Conservation (phyloP, 2,113 vertebrate genomes). For the Malurus cyaneus region DNA sequence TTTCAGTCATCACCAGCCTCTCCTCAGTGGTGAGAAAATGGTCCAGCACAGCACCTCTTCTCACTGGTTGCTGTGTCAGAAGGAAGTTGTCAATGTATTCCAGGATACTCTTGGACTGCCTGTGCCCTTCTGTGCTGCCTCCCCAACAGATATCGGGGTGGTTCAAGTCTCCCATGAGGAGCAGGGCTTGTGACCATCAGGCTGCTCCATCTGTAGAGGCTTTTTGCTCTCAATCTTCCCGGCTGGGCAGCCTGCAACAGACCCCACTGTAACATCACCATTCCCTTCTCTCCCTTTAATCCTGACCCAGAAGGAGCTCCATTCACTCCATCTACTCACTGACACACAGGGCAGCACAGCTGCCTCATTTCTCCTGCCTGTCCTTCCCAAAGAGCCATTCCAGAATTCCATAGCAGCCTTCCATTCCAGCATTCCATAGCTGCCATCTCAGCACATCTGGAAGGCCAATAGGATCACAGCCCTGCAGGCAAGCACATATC, state of each 20-base stretch:
- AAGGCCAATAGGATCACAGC: neutral
- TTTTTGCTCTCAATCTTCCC: neutral
- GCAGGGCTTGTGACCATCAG: rapidly evolving
- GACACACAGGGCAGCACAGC: neutral
- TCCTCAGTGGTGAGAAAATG: neutral
- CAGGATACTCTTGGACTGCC: neutral
- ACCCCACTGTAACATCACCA: neutral
- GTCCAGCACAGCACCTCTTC: neutral
- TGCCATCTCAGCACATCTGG: no score
- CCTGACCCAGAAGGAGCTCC: neutral
- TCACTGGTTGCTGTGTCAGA: neutral
- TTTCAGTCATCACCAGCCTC: neutral
- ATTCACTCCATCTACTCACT: neutral
- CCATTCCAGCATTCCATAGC: neutral
- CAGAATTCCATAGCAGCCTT: neutral
- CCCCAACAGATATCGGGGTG: rapidly evolving
- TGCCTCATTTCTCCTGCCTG: neutral
- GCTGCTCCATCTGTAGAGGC: neutral
- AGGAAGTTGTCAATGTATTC: neutral
- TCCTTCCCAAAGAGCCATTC: neutral
- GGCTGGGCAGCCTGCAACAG: neutral
- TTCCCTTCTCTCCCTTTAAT: neutral
- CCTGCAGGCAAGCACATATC: neutral
- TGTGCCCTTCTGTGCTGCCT: neutral
- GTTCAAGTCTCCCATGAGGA: neutral